Evolutionary conservation across 2,797 vertebrate genomes (phyloP).

Genomic region (Centropyge bicolor): DNA sequence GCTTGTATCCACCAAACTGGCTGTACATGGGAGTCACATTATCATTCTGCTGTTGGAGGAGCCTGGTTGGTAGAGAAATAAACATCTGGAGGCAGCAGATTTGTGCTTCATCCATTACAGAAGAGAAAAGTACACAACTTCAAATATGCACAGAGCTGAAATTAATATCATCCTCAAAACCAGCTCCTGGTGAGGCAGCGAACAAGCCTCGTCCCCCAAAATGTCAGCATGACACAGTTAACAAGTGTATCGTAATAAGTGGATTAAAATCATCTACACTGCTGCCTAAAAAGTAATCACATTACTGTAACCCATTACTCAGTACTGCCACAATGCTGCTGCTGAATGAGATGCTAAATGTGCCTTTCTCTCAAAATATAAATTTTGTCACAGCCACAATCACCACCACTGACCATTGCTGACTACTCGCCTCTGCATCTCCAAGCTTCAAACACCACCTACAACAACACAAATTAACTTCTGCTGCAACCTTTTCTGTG

Average conservation of each 20-base stretch:
- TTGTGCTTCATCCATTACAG: neutral
- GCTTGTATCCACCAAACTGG: neutral
- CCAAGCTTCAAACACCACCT: neutral
- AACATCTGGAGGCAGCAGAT: neutral
- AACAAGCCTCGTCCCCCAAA: neutral
- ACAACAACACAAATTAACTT: neutral
- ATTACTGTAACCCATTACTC: too few relatives aligned
- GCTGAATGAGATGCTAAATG: too few relatives aligned
- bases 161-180: neutral
- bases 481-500: neutral
- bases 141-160: neutral
- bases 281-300: too few relatives aligned
- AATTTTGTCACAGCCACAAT: neutral
- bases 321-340: too few relatives aligned
- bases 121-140: neutral
- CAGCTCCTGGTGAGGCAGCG: neutral
- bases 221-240: neutral
- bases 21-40: neutral
- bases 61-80: neutral
- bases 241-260: too few relatives aligned
- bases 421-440: neutral
- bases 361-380: too few relatives aligned
- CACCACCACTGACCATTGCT: too few relatives aligned
- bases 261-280: too few relatives aligned
- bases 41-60: neutral